These are phyloP conservation scores for Clavelina lepadiformis DNA, from an alignment of 23 tunicate species.

Conservation along the genomic window DNA sequence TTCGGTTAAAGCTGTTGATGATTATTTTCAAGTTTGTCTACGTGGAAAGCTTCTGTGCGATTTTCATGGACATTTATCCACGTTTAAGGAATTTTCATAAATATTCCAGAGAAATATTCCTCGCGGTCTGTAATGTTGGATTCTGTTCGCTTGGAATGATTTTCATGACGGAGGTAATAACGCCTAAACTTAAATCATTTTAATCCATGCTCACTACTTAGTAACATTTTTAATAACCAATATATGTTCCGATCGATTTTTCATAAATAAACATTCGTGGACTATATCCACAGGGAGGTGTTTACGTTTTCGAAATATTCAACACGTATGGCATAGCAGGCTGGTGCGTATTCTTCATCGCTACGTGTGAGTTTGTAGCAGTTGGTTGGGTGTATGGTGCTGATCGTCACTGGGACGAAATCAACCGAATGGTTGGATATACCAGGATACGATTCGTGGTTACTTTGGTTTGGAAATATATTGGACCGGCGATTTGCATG, in stretches of 20 bases:
- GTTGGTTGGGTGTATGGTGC: constrained; percentile 57
- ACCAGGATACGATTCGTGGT: constrained; percentile 1
- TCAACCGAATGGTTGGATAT: constrained; percentile 33
- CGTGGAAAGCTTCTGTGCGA: constrained; percentile 25
- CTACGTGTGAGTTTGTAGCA: constrained; percentile 27
- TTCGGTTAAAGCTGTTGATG: neutral
- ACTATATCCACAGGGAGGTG: constrained; percentile 60
- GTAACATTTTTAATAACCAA: no score
- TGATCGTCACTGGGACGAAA: constrained; percentile 18
- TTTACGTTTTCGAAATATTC: constrained; percentile 46
- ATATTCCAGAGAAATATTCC: no score
- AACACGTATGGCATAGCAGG: constrained; percentile 50
- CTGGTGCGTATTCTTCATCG: constrained; percentile 37
- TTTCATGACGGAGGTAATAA: no score
- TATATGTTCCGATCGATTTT: no score
- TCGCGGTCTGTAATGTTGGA: no score
- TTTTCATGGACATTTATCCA: constrained; percentile 25
- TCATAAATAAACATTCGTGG: no score
- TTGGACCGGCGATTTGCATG: constrained; percentile 26
- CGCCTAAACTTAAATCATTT: no score
- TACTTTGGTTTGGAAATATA: constrained; percentile 22
- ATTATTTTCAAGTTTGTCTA: constrained; percentile 36
- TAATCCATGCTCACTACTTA: no score
- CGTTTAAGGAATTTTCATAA: no score
- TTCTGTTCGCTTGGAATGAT: no score